phyloP scores from a whole-genome alignment of 2,888 invertebrate genomes.

The Andrena minutula region DNA sequence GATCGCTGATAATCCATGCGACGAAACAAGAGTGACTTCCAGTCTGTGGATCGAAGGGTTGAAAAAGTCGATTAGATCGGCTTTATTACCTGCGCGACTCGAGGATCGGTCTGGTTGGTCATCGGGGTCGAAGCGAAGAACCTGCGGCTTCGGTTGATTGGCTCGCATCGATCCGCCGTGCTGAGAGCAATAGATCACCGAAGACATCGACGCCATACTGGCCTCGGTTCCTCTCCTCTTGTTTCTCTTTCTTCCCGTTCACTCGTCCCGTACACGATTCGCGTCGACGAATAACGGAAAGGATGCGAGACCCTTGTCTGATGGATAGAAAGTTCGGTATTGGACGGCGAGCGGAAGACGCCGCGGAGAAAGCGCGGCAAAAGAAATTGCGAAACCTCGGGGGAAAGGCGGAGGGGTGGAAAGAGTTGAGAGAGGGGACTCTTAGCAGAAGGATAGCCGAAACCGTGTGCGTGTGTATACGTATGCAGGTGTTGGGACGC shows the following conservation, averaged over 20 bases:
- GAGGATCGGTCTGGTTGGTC: conserved; percentile 64
- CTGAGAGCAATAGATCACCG: conserved; percentile 75
- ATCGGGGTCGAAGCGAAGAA: conserved; percentile 63
- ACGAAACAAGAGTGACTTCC: no score
- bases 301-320: no score
- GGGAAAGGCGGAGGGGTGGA: background rate
- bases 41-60: no score
- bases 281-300: no score
- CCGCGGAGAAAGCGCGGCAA: background rate
- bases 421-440: background rate
- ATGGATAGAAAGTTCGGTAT: background rate
- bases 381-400: no score
- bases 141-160: conserved; percentile 71
- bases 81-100: conserved; percentile 21
- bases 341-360: background rate
- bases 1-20: no score
- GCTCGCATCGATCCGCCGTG: conserved; percentile 74
- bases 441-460: conserved; percentile 6
- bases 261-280: background rate
- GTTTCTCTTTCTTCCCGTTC: conserved; percentile 9
- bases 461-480: background rate
- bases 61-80: no score
- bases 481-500: background rate
- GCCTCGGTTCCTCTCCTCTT: conserved; percentile 28
- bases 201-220: conserved; percentile 72